Evolutionary conservation across 2,888 invertebrate species (phyloP).

Genomic region (Protonemura montana): DNA sequence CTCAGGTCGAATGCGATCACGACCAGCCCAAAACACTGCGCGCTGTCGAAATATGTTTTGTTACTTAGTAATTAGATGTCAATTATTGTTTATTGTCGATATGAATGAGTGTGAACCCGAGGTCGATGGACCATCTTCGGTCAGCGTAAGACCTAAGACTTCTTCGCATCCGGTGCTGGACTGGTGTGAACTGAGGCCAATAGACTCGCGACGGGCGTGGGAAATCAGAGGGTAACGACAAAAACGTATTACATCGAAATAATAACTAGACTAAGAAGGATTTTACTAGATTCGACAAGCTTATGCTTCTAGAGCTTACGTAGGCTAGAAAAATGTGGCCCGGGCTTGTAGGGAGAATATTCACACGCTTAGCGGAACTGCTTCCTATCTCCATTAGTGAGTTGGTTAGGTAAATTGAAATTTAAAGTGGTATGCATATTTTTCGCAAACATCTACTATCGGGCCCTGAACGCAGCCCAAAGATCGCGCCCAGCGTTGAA

Average conservation of each 20-base stretch:
- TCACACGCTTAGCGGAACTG: not conserved
- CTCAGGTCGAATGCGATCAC: not conserved
- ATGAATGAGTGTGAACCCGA: slow-evolving; percentile 27
- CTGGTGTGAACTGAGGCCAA: slow-evolving; percentile 37
- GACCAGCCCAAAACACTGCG: not conserved
- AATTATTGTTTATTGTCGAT: slow-evolving; percentile 21
- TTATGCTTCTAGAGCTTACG: not conserved
- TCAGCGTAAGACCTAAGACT: slow-evolving; percentile 19
- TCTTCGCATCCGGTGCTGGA: slow-evolving; percentile 21
- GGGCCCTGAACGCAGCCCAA: not conserved
- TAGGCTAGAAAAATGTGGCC: not conserved
- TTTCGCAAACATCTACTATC: not conserved
- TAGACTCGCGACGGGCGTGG: slow-evolving; percentile 36
- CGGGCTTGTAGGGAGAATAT: not conserved
- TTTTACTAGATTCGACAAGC: not conserved
- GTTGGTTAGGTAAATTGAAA: too few species aligned
- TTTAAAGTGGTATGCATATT: not conserved
- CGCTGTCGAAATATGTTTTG: slow-evolving; percentile 20
- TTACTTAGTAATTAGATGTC: slow-evolving; percentile 23
- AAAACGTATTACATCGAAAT: slow-evolving; percentile 37
- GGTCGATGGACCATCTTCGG: slow-evolving; percentile 44
- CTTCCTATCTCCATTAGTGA: not conserved
- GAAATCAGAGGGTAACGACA: slow-evolving; percentile 38
- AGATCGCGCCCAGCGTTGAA: not conserved
- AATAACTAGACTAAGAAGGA: slow-evolving; percentile 36